phyloP scores from a whole-genome alignment of 2,113 vertebrate genomes.

The Polyodon spathula region DNA sequence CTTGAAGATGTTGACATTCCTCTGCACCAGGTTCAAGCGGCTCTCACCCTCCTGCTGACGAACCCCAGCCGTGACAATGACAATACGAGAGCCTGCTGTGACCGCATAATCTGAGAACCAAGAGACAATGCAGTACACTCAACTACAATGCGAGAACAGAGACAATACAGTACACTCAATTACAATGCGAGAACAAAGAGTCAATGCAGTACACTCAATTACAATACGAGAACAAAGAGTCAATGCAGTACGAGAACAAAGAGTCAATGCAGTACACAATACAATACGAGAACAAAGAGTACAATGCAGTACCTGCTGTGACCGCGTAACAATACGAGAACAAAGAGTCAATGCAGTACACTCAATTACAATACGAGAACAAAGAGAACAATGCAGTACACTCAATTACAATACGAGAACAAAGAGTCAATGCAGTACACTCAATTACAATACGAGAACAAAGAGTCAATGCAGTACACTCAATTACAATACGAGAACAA shows the following conservation, averaged over 20 bases:
- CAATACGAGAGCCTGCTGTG: slow-evolving; percentile 83
- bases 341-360: no score
- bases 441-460: background rate
- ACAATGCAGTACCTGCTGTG: no score
- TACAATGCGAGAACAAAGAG: background rate
- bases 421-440: background rate
- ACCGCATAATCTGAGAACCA: slow-evolving; percentile 73
- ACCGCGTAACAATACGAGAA: background rate
- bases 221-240: background rate
- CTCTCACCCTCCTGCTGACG: slow-evolving; percentile 96
- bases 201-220: no score
- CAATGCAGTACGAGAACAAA: background rate
- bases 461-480: background rate
- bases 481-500: background rate
- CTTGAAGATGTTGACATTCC: slow-evolving; percentile 93
- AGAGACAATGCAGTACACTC: background rate
- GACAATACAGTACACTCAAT: background rate
- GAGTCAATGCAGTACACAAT: no score
- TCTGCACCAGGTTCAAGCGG: slow-evolving; percentile 89
- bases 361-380: background rate
- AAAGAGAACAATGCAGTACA: no score
- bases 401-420: background rate
- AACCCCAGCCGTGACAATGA: slow-evolving; percentile 87
- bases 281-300: background rate
- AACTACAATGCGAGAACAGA: background rate